Evolutionary conservation across 1,140 invertebrate genomes (phyloP).

Genomic region (Rhizoglyphus robini): DNA sequence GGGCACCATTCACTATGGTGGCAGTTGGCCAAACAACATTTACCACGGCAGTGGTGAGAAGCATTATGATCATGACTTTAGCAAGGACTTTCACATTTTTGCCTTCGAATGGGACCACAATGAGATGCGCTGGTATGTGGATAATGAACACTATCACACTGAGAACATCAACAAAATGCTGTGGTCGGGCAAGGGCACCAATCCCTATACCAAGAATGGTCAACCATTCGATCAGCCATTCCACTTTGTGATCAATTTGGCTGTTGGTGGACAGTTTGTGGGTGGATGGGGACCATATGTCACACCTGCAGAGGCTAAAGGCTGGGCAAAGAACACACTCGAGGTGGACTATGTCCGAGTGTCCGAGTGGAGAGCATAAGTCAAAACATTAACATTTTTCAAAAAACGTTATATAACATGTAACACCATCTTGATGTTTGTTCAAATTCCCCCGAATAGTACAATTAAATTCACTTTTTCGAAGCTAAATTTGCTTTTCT

Average conservation of each 20-base stretch:
- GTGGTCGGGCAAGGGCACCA: neutral
- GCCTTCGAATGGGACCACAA: constrained; percentile 30
- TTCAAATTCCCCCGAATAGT: too few species aligned
- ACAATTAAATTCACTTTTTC: too few species aligned
- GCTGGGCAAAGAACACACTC: constrained; percentile 11
- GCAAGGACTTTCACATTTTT: constrained; percentile 31
- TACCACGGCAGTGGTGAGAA: neutral
- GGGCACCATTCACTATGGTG: constrained; percentile 12
- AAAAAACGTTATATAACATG: too few species aligned
- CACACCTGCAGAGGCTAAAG: neutral
- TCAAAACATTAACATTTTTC: too few species aligned
- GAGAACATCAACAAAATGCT: neutral
- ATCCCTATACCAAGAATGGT: too few species aligned
- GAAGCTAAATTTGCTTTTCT: too few species aligned
- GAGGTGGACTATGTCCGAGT: constrained; percentile 23
- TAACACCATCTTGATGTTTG: too few species aligned
- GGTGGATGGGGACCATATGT: constrained; percentile 9
- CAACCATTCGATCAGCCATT: constrained; percentile 25
- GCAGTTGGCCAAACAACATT: neutral
- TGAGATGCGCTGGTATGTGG: constrained; percentile 28
- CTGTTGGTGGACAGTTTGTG: constrained; percentile 30
- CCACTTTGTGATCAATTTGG: constrained; percentile 29
- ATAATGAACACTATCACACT: constrained; percentile 1
- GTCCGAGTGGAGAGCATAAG: too few species aligned
- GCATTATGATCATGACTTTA: neutral